A percentile compares a stretch with the other conserved stretches of the same genome.
Evolutionary conservation across 2,797 vertebrate species (phyloP).

Genomic region (Catamblyrhynchus diadema): DNA sequence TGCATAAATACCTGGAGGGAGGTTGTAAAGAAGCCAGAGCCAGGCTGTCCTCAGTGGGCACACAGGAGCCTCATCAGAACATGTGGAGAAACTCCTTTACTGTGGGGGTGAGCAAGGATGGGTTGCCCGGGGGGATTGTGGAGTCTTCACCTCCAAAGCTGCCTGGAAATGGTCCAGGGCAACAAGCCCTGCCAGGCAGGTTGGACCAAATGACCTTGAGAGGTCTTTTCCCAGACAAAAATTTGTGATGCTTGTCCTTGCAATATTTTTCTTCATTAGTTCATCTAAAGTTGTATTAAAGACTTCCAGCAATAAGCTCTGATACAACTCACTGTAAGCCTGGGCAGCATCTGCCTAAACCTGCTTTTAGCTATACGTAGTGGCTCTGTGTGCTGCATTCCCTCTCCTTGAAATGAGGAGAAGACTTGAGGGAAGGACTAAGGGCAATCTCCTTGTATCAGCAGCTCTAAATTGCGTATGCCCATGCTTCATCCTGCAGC

Average conservation of each 20-base stretch:
- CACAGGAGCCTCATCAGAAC: not conserved
- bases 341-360: not conserved
- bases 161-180: not conserved
- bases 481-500: not conserved
- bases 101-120: not conserved
- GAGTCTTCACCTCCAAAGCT: not conserved
- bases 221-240: not conserved
- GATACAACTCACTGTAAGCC: not conserved
- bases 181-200: not conserved
- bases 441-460: not conserved
- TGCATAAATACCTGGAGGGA: no score
- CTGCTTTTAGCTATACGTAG: fast-evolving
- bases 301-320: not conserved
- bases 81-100: fast-evolving
- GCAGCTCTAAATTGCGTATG: not conserved
- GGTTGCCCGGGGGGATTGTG: not conserved
- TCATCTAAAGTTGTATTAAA: not conserved
- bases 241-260: not conserved
- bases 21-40: not conserved
- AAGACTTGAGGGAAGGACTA: not conserved
- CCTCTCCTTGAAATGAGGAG: not conserved
- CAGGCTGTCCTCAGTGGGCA: not conserved
- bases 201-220: not conserved
- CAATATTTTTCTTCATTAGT: not conserved
- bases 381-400: not conserved